phyloP scores from a whole-genome alignment of 2,797 vertebrate species.

The Parauchenoglanis punctatus region DNA sequence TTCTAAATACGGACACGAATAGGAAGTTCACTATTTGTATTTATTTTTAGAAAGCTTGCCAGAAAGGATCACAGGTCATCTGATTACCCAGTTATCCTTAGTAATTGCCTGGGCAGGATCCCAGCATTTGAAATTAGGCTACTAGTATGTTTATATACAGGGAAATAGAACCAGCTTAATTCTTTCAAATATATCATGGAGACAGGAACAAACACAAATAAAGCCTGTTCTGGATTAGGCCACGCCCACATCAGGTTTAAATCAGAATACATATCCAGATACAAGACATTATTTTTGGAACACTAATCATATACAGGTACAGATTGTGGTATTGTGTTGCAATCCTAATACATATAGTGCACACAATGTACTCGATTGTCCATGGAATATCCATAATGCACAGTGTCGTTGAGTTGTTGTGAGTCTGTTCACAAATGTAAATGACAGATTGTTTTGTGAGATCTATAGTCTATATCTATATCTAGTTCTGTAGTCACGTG shows the following conservation, averaged over 20 bases:
- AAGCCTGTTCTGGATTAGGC: not conserved
- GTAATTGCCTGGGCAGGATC: not conserved
- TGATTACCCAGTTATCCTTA: not conserved
- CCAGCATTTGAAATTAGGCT: not conserved
- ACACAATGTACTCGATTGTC: not conserved
- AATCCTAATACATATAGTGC: not conserved
- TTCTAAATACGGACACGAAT: not conserved
- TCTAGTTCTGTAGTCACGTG: too few relatives aligned
- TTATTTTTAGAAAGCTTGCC: not conserved
- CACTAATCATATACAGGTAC: not conserved
- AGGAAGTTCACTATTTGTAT: not conserved
- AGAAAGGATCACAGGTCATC: not conserved
- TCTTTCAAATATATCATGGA: not conserved
- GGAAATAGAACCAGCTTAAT: not conserved
- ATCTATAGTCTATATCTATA: too few relatives aligned
- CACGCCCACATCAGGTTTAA: not conserved
- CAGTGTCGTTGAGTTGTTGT: not conserved
- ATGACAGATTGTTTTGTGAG: not conserved
- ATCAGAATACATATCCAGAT: not conserved
- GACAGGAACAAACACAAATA: not conserved
- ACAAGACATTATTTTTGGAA: not conserved
- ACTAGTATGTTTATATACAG: not conserved
- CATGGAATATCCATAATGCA: not conserved
- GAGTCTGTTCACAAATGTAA: not conserved
- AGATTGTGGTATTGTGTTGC: not conserved